Percentiles rank a stretch among this genome's conserved stretches.
These are phyloP conservation scores for Vombatus ursinus DNA, from an alignment of 2,113 vertebrate species.

Conservation along the genomic window DNA sequence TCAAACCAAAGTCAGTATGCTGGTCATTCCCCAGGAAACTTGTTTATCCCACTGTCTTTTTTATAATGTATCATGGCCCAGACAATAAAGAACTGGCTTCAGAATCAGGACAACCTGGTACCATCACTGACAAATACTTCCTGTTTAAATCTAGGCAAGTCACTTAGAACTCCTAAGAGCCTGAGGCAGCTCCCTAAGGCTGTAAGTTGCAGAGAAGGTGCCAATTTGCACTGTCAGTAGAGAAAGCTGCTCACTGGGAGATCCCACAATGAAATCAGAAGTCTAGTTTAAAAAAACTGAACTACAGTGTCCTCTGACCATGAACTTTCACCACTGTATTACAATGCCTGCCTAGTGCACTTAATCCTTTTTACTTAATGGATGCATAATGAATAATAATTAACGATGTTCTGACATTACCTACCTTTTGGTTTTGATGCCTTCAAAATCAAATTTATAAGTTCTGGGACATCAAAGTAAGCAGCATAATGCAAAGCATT, in stretches of 20 bases:
- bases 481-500: conserved; percentile 97
- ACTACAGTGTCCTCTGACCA: not conserved
- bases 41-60: not conserved
- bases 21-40: not conserved
- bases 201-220: not conserved
- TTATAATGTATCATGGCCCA: not conserved
- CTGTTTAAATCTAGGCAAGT: not conserved
- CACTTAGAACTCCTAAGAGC: not conserved
- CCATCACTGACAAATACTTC: not conserved
- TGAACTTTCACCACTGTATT: not conserved
- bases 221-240: not conserved
- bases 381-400: not conserved
- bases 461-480: conserved; percentile 97
- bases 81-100: not conserved
- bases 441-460: conserved; percentile 93
- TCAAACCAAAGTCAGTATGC: not conserved
- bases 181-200: not conserved
- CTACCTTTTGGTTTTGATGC: conserved; percentile 93
- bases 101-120: not conserved
- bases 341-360: not conserved
- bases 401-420: not conserved
- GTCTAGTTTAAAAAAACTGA: not conserved
- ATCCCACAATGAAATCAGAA: not conserved
- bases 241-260: not conserved
- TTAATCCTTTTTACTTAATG: not conserved